Evolutionary conservation across 2,113 vertebrate genomes (phyloP), one percentile per base, ranked within the genome.

Genomic region (Dolichotis patagonum): DNA sequence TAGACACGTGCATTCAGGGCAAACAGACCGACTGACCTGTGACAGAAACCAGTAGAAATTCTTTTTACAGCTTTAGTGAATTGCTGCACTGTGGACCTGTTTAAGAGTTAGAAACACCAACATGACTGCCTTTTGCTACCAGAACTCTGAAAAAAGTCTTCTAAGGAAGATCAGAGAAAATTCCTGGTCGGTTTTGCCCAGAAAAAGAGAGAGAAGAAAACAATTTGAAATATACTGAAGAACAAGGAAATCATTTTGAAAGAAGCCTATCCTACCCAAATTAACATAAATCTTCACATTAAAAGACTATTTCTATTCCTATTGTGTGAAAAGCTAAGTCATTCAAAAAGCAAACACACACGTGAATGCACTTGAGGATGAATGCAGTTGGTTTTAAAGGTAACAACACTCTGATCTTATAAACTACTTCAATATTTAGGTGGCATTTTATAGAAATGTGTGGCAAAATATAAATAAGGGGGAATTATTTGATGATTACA

Each of bases 181-280:
- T 69, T 2, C 10, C 1, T 26, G 81, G 5, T 75, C 26, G 12
- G 12, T 78, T 49, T 52, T 78, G 43, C 8, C 14, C 24, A 49
- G 88, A 22, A 3, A 5, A 52, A 16, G 43, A 88, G 7, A 22
- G 35, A 12, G 16, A 41, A 3, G n/a, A 4, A 62, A 69, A 56
- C 35, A 3, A 46, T 52, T 94, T 19, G 28, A 60, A 54, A 43
- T 69, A 49, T 14, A 84, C 3, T 26, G 8, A 17, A 12, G 7
- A 28, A 43, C 82, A 95, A 84, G 13, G 14, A 78, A 78, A 80
- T 11, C 17, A 75, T 81, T 97, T 85, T 89, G 3, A 92, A 60
- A 52, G n/a, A 94, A 85, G 2, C 0, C 77, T 52, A 10, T 16
- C 4, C 46, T 58, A 41, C 5, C 17, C 35, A 91, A 11, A 28